Base-by-base conservation (phyloP, 2,888 invertebrate species). In the Lamproptera curius region DNA sequence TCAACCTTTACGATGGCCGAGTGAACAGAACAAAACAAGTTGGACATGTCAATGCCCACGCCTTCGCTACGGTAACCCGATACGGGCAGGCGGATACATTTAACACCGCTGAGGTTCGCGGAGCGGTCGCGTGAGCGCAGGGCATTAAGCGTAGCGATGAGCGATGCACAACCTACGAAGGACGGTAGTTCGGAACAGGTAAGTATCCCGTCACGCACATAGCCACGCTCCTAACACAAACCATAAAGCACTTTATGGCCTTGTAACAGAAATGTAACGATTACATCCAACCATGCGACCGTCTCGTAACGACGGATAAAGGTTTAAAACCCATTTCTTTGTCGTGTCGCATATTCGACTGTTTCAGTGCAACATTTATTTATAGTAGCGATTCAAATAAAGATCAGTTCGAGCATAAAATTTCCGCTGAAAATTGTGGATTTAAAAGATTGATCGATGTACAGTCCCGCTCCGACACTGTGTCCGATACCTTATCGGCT, bases 21-120 rank as follows among this genome's bases (percentile, higher is more conserved):
- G 63, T 78, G 81, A 82, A 78, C 79, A 79, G 73, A 84, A 83
- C 78, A 83, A 85, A 86, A 86, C 84, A 83, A 83, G 78, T 76
- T 70, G 73, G 75, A 82, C 83, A 83, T 79, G 85, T 83, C 86
- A 81, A 84, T 87, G 87, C 87, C 86, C 85, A 87, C 87, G 87
- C 87, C 82, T 86, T 79, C 72, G 71, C 73, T 75, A 81, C 73
- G 70, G 87, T 84, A 87, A 87, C 84, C 70, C 67, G 87, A 87
- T 85, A 85, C 76, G 73, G 74, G 69, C 74, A 70, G 74, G 73
- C 79, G 79, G 81, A 82, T 83, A 84, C 86, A 78, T 84, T 85
- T 85, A 84, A 85, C 86, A 83, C 85, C 66, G 68, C 55, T 57
- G 70, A 78, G 79, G 67, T 63, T 65, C 53, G 63, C 64, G 55